Evolutionary conservation across 2,888 invertebrate species (phyloP).

Genomic region (Odontocerum albicorne): DNA sequence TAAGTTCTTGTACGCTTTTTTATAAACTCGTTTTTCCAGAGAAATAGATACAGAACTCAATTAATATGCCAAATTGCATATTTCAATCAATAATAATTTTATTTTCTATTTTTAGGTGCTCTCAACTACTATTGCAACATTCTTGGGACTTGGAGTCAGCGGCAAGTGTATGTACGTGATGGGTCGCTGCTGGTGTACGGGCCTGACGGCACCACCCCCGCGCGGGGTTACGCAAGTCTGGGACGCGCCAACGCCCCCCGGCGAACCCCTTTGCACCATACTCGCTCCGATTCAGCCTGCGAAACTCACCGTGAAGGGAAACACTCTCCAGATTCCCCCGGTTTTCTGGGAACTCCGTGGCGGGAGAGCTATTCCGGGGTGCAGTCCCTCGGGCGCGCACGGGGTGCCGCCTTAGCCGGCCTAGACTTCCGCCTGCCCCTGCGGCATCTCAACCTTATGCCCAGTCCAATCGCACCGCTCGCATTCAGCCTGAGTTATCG

Average conservation of each 20-base stretch:
- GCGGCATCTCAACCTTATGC: conserved; percentile 35
- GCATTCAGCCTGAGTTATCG: conserved; percentile 32
- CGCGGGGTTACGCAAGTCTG: conserved; percentile 55
- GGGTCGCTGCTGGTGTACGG: conserved; percentile 34
- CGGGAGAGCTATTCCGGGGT: conserved; percentile 7
- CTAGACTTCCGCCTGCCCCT: conserved; percentile 31
- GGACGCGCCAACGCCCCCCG: conserved; percentile 51
- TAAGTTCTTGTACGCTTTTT: too few relatives aligned
- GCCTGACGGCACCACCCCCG: conserved; percentile 42
- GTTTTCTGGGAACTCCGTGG: neutral
- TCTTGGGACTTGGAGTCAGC: conserved; percentile 32
- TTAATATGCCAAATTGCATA: too few relatives aligned
- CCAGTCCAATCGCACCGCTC: conserved; percentile 27
- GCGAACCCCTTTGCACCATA: conserved; percentile 49
- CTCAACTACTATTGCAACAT: conserved; percentile 32
- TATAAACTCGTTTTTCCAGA: too few relatives aligned
- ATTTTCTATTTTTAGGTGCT: conserved; percentile 23
- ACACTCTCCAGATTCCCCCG: neutral
- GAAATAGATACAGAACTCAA: too few relatives aligned
- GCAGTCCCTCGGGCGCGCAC: conserved; percentile 19
- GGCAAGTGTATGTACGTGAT: conserved; percentile 33
- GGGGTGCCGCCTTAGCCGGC: conserved; percentile 18
- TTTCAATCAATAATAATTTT: too few relatives aligned
- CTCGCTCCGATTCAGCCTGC: conserved; percentile 42
- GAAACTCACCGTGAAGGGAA: too few relatives aligned